phyloP scores from a whole-genome alignment of 2,888 invertebrate genomes.

The Salticus scenicus region DNA sequence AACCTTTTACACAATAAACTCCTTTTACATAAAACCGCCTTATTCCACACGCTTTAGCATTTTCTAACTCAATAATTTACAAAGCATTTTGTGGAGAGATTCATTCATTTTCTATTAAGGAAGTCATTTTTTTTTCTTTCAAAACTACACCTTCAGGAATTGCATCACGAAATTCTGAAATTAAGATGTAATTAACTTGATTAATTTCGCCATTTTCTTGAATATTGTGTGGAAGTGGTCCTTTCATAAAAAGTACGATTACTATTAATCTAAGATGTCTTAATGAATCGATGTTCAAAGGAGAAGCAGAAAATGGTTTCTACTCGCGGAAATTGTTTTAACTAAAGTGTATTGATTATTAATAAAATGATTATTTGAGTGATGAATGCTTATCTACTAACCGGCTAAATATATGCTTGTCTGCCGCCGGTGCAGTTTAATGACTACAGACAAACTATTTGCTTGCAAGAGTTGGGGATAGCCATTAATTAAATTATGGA shows the following conservation, averaged over 20 bases:
- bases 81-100: too few relatives aligned
- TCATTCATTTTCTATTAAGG: too few relatives aligned
- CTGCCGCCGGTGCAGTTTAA: not conserved
- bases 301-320: not conserved
- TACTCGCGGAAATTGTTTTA: not conserved
- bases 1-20: too few relatives aligned
- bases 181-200: not conserved
- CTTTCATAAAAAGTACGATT: not conserved
- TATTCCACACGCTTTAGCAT: too few relatives aligned
- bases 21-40: too few relatives aligned
- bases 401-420: not conserved
- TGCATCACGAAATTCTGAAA: not conserved
- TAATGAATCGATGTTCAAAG: not conserved
- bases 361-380: not conserved
- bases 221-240: not conserved
- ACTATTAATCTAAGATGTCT: not conserved
- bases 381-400: not conserved
- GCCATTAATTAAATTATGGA: not conserved
- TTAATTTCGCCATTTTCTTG: not conserved
- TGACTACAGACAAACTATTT: not conserved
- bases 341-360: not conserved
- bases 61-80: too few relatives aligned
- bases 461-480: not conserved
- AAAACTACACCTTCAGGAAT: too few relatives aligned
- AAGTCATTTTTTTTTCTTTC: too few relatives aligned